Evolutionary conservation across 2,797 vertebrate species (phyloP), one percentile per base, ranked within the genome.

Genomic region (Gila robusta): DNA sequence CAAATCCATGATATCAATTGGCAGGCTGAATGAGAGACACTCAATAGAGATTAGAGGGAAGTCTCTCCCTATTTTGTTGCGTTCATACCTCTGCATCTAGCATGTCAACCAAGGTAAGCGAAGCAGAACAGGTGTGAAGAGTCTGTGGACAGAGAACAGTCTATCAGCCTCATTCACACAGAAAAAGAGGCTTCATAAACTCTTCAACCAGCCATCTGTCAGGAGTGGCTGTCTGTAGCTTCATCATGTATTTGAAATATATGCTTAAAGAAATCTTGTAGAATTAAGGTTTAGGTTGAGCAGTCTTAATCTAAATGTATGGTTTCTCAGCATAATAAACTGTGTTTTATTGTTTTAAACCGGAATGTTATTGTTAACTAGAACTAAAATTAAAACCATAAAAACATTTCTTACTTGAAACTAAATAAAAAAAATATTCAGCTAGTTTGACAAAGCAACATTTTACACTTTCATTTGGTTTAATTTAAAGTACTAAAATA

Each of bases 41-140:
- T 95, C 93, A 90, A 93, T 95, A 92, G 64, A 92, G 93, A 96
- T 96, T 95, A 95, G 89, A 90, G 89, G 87, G 91, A 94, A 94
- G 92, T 90, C 87, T 91, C 89, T 92, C 87, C 90, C 91, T 88
- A 88, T 83, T 91, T 91, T 91, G 44, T 91, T 89, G 81, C 87
- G 72, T 91, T 90, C 66, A 74, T 88, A 64, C 66, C 44, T 56
- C 69, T 77, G 32, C 26, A 11, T 78, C 23, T 56, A 28, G n/a
- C 37, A 52, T 32, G 35, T 56, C 49, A 41, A 41, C 32, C 28
- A 23, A 23, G 21, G 41, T 76, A 49, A n/a, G 52, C 1, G 32
- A 83, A 66, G 14, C 39, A 64, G 32, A 66, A 26, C 4, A 62
- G 37, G 39, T 83, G 12, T 49, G 39, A 64, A 74, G 41, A 41